Evolutionary conservation across 2,797 vertebrate species (phyloP).

Genomic region (Dendrocincla tyrannina): DNA sequence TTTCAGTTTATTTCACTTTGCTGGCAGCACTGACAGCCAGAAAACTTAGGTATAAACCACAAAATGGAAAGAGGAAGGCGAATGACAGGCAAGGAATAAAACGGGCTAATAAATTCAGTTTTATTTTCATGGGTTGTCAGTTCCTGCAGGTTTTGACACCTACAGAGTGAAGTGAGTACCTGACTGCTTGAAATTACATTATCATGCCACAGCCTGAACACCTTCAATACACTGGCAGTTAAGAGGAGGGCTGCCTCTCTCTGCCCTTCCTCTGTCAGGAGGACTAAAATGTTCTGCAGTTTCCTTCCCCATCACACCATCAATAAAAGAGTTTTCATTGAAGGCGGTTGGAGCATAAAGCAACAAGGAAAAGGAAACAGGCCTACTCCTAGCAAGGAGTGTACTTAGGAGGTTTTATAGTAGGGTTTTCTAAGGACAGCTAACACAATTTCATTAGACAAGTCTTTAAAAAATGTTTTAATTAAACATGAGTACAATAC

Average conservation of each 20-base stretch:
- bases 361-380: not conserved
- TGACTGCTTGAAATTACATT: conserved; percentile 19
- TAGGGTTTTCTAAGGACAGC: not conserved
- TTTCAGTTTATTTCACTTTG: not conserved
- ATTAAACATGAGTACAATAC: not conserved
- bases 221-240: not conserved
- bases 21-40: not conserved
- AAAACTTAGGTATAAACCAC: not conserved
- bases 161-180: not conserved
- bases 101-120: not conserved
- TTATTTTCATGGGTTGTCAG: not conserved
- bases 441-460: not conserved
- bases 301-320: not conserved
- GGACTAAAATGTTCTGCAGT: not conserved
- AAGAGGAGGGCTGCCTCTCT: not conserved
- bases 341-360: not conserved
- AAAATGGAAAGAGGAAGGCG: not conserved
- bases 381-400: not conserved
- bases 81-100: conserved; percentile 9
- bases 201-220: not conserved
- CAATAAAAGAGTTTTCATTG: not conserved
- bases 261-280: not conserved
- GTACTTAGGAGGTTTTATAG: not conserved
- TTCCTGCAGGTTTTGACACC: not conserved
- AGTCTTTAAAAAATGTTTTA: not conserved